Evolutionary conservation across 1,140 invertebrate genomes (phyloP).

Genomic region (Brachionus sp.): DNA sequence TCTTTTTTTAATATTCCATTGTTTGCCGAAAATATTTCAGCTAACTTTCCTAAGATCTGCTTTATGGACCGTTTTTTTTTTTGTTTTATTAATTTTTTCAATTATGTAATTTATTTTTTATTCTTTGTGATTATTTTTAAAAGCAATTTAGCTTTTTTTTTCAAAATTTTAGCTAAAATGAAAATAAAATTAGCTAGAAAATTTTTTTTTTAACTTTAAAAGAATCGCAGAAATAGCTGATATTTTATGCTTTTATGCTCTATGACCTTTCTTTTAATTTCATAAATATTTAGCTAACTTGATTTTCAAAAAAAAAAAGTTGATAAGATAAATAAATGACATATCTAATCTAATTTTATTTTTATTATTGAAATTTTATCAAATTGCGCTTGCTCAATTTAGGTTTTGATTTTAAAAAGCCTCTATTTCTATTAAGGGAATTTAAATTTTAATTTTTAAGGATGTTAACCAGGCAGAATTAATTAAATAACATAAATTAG

Average conservation of each 20-base stretch:
- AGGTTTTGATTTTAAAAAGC: neutral
- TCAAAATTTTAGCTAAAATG: too few species aligned
- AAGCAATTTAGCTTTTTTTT: neutral
- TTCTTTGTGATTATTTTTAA: neutral
- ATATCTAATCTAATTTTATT: neutral
- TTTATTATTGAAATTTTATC: neutral
- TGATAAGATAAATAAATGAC: neutral
- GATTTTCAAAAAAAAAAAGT: too few species aligned
- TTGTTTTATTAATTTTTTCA: neutral
- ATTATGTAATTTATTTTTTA: neutral
- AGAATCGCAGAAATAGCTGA: too few species aligned
- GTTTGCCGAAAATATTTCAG: neutral
- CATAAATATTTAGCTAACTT: too few species aligned
- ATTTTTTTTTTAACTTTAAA: too few species aligned
- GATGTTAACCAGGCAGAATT: neutral
- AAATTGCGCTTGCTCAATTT: neutral
- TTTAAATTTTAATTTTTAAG: neutral
- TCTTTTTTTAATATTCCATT: slow-evolving; percentile 6
- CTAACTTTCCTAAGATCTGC: neutral
- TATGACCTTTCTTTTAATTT: too few species aligned
- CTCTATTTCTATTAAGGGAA: neutral
- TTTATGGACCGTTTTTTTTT: neutral
- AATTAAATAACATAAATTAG: neutral
- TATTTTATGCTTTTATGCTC: too few species aligned
- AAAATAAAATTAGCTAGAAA: too few species aligned